phyloP scores from a whole-genome alignment of 2,797 vertebrate species.

The Apogon hyalosoma region DNA sequence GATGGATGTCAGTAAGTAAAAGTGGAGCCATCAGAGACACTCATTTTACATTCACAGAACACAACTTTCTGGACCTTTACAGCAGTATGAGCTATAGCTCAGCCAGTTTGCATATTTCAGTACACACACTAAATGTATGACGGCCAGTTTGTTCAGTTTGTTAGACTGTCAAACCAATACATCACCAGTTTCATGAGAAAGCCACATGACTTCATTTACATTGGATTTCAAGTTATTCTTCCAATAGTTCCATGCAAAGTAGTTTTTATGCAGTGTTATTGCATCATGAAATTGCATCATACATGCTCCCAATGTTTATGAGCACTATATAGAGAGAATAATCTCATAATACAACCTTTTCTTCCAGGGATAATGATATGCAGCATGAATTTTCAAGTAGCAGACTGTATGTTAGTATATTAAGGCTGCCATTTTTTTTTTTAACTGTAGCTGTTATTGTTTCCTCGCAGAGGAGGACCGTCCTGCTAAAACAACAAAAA shows the following conservation, averaged over 20 bases:
- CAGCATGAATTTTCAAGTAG: neutral
- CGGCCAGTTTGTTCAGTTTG: slow-evolving; percentile 60
- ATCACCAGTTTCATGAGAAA: slow-evolving; percentile 16
- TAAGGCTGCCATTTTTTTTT: too few species aligned
- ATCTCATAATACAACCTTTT: neutral
- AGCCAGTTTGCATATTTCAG: slow-evolving; percentile 9
- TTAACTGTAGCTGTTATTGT: too few species aligned
- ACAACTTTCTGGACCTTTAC: slow-evolving; percentile 39
- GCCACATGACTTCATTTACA: neutral
- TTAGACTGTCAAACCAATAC: slow-evolving; percentile 55
- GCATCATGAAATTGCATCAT: slow-evolving; percentile 10
- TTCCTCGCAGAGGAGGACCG: too few species aligned
- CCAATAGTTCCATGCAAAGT: slow-evolving; percentile 6
- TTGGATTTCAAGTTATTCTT: neutral
- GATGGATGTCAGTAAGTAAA: slow-evolving; percentile 24
- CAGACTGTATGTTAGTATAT: neutral
- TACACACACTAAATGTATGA: slow-evolving; percentile 37
- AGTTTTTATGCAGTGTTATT: neutral
- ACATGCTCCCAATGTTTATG: neutral
- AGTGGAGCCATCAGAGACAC: slow-evolving; percentile 23
- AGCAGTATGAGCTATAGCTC: slow-evolving; percentile 18
- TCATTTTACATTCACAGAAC: slow-evolving; percentile 49
- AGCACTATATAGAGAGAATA: neutral
- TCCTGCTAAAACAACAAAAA: too few species aligned
- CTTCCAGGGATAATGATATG: neutral